phyloP scores from a whole-genome alignment of 2,797 vertebrate genomes.

The Anguilla anguilla region DNA sequence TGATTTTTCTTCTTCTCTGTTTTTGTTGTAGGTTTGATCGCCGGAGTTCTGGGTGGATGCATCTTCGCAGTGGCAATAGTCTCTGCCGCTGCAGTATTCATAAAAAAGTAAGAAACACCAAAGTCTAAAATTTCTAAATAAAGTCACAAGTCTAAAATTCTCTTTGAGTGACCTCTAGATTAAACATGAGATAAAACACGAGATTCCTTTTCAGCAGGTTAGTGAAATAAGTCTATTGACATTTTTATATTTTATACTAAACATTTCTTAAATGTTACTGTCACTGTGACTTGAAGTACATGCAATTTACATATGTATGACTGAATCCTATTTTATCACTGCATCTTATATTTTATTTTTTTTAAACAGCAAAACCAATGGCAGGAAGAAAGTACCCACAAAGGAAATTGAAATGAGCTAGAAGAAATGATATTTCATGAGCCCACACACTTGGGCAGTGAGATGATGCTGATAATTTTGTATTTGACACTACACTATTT shows the following conservation, averaged over 20 bases:
- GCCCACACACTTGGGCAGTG: neutral
- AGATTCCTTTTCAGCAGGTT: neutral
- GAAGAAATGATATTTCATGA: neutral
- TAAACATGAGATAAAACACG: neutral
- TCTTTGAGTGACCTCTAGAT: neutral
- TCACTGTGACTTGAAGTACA: neutral
- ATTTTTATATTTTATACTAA: neutral
- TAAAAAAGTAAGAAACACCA: conserved; percentile 28
- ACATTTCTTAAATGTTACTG: neutral
- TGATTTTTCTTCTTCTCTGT: neutral
- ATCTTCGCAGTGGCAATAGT: conserved; percentile 48
- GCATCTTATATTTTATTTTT: conserved; percentile 15
- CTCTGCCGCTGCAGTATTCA: conserved; percentile 41
- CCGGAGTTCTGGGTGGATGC: conserved; percentile 50
- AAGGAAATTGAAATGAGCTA: conserved; percentile 49
- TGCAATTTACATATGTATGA: neutral
- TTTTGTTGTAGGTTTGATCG: conserved; percentile 48
- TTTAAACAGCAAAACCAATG: conserved; percentile 36
- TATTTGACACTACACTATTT: neutral
- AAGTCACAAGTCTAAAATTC: neutral
- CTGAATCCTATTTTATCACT: neutral
- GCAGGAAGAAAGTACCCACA: conserved; percentile 45
- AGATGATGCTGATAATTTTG: conserved; percentile 2
- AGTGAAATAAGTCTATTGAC: neutral
- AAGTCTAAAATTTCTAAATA: neutral